A percentile compares a stretch with the other conserved stretches of the same genome.
These are phyloP conservation scores for Agrochola macilenta DNA, from an alignment of 2,888 invertebrate species.

Conservation along the genomic window DNA sequence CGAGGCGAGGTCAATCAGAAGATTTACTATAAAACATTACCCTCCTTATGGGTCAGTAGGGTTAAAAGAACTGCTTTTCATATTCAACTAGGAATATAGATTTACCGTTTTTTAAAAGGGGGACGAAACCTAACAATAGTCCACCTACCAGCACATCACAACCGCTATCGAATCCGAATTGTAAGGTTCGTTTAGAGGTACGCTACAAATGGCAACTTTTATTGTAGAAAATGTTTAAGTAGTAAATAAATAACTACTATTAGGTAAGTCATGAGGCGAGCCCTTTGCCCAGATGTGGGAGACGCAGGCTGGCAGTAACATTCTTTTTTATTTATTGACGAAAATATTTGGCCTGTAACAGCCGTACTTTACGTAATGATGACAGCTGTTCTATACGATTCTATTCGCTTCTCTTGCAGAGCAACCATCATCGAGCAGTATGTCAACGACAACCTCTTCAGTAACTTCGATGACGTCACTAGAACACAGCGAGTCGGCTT, in stretches of 20 bases:
- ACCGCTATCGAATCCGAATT: not conserved
- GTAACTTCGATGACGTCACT: slow-evolving; percentile 97
- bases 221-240: not conserved
- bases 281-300: not conserved
- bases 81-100: not conserved
- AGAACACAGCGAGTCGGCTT: slow-evolving; percentile 95
- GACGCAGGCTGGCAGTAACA: not conserved
- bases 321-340: not conserved
- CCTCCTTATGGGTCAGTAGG: no score
- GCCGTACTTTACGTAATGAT: not conserved
- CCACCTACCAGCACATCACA: not conserved
- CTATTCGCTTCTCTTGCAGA: slow-evolving; percentile 84
- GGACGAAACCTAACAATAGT: not conserved
- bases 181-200: not conserved
- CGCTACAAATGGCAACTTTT: not conserved
- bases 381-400: not conserved
- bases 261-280: not conserved
- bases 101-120: not conserved
- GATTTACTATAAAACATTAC: not conserved
- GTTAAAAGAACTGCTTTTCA: not conserved
- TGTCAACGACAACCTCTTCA: slow-evolving; percentile 96
- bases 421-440: slow-evolving; percentile 97
- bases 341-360: not conserved
- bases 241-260: not conserved
- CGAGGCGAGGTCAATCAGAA: not conserved